Conservation (phyloP, 2,797 vertebrate genomes). For the Centropyge bicolor region DNA sequence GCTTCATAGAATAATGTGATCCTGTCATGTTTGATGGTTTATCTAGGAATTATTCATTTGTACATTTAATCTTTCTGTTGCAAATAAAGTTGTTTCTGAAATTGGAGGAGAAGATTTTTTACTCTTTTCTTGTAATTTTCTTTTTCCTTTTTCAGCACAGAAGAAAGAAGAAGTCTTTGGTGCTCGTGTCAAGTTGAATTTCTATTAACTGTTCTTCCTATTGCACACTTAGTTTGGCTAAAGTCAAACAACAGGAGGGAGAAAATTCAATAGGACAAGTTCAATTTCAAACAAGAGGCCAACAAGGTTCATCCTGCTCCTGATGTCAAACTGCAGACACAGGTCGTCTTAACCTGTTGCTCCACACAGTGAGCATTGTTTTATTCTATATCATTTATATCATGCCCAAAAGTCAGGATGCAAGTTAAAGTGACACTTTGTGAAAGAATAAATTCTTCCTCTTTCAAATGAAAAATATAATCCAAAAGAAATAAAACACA, state of each 20-base stretch:
- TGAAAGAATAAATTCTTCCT: too few relatives aligned
- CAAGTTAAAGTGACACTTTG: too few relatives aligned
- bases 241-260: background rate
- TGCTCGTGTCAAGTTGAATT: background rate
- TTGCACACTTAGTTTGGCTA: background rate
- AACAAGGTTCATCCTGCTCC: background rate
- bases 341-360: too few relatives aligned
- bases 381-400: too few relatives aligned
- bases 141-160: background rate
- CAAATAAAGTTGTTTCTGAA: constrained; percentile 65
- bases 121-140: background rate
- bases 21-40: constrained; percentile 34
- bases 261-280: background rate
- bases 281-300: background rate
- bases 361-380: too few relatives aligned
- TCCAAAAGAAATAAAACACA: too few relatives aligned
- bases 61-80: constrained; percentile 34
- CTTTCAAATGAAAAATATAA: too few relatives aligned
- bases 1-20: constrained; percentile 32
- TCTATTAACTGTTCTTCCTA: background rate
- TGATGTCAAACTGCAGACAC: background rate
- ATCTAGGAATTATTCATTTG: constrained; percentile 9
- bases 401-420: too few relatives aligned
- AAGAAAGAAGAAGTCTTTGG: background rate
- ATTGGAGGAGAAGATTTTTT: background rate